phyloP scores from a whole-genome alignment of 2,888 invertebrate genomes.

The Aphodius granarius region DNA sequence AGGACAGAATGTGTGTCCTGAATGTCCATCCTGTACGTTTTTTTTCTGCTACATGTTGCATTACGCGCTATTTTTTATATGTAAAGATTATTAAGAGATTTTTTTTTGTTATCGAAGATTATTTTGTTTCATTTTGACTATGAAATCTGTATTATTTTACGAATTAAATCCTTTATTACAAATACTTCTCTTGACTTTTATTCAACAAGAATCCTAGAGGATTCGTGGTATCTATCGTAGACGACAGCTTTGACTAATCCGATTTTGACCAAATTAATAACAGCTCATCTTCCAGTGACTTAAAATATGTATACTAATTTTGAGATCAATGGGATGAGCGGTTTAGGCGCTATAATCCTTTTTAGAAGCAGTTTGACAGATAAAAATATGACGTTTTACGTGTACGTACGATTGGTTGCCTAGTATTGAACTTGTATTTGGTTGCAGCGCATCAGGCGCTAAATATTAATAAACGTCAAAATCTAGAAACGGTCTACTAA shows the following conservation, averaged over 20 bases:
- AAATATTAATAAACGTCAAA: background rate
- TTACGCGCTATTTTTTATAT: slow-evolving; percentile 48
- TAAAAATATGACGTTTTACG: no score
- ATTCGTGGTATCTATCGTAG: no score
- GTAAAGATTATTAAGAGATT: slow-evolving; percentile 42
- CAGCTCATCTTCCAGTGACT: no score
- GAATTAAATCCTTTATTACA: slow-evolving; percentile 27
- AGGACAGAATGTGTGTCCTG: slow-evolving; percentile 17
- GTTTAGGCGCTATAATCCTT: no score
- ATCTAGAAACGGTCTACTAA: background rate
- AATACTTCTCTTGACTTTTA: background rate
- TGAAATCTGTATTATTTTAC: slow-evolving; percentile 46
- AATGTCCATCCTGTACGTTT: slow-evolving; percentile 40
- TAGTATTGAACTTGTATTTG: background rate
- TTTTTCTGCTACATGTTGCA: slow-evolving; percentile 37
- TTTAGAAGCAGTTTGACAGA: no score
- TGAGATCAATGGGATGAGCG: no score
- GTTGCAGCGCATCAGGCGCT: background rate
- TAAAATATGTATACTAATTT: no score
- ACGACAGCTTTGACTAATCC: no score
- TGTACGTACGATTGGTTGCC: no score
- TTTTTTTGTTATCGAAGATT: slow-evolving; percentile 46
- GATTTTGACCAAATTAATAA: no score
- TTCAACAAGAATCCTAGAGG: no score
- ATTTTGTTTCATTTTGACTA: slow-evolving; percentile 48